Percentiles rank a stretch among this genome's conserved stretches.
Conservation (phyloP, 2,113 vertebrate genomes). For the Delphinapterus leucas region DNA sequence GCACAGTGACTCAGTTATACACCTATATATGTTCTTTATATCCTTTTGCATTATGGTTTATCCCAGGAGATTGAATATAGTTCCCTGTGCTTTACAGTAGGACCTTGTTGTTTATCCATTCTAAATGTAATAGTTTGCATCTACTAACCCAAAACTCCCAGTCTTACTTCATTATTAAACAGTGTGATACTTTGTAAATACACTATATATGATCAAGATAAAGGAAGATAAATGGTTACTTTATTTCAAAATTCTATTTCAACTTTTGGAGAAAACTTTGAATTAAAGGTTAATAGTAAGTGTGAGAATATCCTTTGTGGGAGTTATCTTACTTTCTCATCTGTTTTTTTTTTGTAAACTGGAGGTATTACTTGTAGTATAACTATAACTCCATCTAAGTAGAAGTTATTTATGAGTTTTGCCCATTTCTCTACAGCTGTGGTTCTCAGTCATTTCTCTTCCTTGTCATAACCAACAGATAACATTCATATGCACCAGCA, state of each 20-base stretch:
- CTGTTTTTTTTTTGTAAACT: constrained; percentile 40
- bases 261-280: constrained; percentile 24
- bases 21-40: not conserved
- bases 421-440: constrained; percentile 16
- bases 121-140: not conserved
- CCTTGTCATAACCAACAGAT: constrained; percentile 10
- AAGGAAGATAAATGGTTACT: constrained; percentile 13
- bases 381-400: not conserved
- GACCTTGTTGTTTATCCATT: not conserved
- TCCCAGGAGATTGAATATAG: not conserved
- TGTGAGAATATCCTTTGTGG: constrained; percentile 35
- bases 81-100: not conserved
- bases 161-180: not conserved
- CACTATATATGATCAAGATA: not conserved
- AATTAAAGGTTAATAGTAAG: constrained; percentile 44
- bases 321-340: not conserved
- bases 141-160: not conserved
- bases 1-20: not conserved
- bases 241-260: not conserved
- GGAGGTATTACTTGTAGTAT: not conserved
- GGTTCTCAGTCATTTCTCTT: constrained; percentile 38
- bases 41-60: not conserved
- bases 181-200: not conserved
- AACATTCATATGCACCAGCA: not conserved
- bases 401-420: constrained; percentile 41